Evolutionary conservation across 1,140 invertebrate genomes (phyloP), one percentile per base, ranked within the genome.

Genomic region (Diploscapter pachys): DNA sequence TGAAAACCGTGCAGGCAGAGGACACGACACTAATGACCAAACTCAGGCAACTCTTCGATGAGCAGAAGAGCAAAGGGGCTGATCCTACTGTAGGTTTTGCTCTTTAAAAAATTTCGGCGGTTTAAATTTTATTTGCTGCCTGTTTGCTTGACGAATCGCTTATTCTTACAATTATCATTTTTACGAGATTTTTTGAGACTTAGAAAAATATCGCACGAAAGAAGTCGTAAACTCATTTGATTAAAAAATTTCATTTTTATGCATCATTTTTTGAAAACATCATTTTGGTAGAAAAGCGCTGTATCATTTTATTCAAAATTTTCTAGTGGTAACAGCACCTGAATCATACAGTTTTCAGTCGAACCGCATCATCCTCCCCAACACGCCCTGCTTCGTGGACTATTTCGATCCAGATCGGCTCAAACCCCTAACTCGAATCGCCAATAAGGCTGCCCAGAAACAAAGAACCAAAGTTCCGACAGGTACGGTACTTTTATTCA

Each of bases 341-440:
- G 31, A 31, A 31, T 31, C 31, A 31, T 31, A 31, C 31, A 31
- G 31, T 65, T 65, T 68, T 68, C 66, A 68, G 66, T 68, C 66
- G 9, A 50, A 68, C 48, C 66, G 66, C 11, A 51, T 74, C 2
- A 74, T 74, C 50, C 52, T 69, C 49, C n/a, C 57, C 9, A 74
- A 53, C 2, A 50, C 64, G 49, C 13, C 50, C 31, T 74, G 73
- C 56, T 74, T 74, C 56, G 66, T 74, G 8, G 73, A 74, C 63
- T 74, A 62, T 55, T 74, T 69, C 66, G 73, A 74, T 59, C 49
- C 31, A 52, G 64, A 69, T 69, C 54, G 73, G 0, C 64, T 74
- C 56, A 57, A 63, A n/a, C 54, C 66, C 3, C 63, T 74, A 3
- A 65, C 68, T 57, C 59, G 59, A 56, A 74, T 74, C 56, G 73